Base-by-base conservation (phyloP, 1,140 invertebrate genomes). In the Drosophila repleta region DNA sequence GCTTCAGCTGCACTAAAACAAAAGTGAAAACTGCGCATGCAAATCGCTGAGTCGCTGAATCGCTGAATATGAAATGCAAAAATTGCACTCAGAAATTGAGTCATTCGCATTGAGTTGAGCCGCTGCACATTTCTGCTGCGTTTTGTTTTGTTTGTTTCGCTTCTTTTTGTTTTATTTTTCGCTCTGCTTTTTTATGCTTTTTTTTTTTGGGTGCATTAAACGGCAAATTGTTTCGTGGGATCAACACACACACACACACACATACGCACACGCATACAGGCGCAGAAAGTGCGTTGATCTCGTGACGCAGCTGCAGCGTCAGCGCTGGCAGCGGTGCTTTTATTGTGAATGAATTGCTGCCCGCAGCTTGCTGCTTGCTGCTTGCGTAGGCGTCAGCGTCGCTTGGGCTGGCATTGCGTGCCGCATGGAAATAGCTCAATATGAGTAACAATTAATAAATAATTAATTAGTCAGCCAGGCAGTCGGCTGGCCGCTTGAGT, bases 181-280 rank as follows among this genome's bases (percentile, higher is more conserved):
- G 21, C n/a, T 26, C 29, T 11, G 21, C n/a, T 26, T 35, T 11
- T 81, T 81, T 79, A 81, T 76, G 17, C 6, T 29, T 32, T 35
- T 32, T 17, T 82, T 83, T 83, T 87, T 70, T 49, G 79, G 83
- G 83, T 88, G 83, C 82, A 87, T 88, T 87, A 88, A 87, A 87
- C 83, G 79, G 83, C 83, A 87, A 87, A 87, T 87, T 87, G 83
- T 88, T 87, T 87, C 79, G 83, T 87, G 83, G 83, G 83, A 87
- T 87, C 83, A 87, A 87, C 83, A 65, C 67, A 39, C 46, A 45
- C 24, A 58, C 58, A 46, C 26, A 21, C 41, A 32, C 26, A 5
- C 41, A 45, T 11, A 13, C 4, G 4, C 24, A 24, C 24, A 24
- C 24, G 4, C 24, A 24, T 24, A 24, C 3, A 29, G 29, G 11